These are phyloP conservation scores for Hemitrygon akajei DNA, from an alignment of 2,797 vertebrate genomes.

Conservation along the genomic window DNA sequence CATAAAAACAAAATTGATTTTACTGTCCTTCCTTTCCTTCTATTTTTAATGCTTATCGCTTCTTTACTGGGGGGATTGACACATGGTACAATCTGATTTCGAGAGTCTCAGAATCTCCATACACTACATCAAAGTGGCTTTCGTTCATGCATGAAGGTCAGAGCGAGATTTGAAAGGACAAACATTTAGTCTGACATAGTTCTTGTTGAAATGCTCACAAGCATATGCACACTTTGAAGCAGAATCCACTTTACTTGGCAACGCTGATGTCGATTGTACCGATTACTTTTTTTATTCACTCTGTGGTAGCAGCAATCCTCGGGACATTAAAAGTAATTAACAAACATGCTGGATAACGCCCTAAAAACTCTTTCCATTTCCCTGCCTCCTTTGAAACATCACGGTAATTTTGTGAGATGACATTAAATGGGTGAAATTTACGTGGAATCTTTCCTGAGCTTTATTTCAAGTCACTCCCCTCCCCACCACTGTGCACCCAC, in stretches of 20 bases:
- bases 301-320: neutral
- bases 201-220: neutral
- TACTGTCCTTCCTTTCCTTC: neutral
- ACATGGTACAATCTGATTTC: neutral
- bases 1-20: neutral
- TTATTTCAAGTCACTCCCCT: neutral
- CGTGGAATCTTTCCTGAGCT: neutral
- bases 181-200: neutral
- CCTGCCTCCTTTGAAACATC: neutral
- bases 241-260: neutral
- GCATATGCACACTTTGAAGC: neutral
- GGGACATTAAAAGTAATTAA: neutral
- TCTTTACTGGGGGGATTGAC: neutral
- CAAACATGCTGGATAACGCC: neutral
- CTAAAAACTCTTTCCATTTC: neutral
- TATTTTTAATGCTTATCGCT: neutral
- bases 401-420: neutral
- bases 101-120: neutral
- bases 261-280: neutral
- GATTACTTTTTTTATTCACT: neutral
- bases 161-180: neutral
- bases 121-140: neutral
- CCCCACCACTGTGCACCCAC: neutral
- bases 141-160: neutral
- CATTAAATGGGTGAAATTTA: neutral